Percentiles rank a stretch among this genome's conserved stretches.
phyloP scores from a whole-genome alignment of 2,113 vertebrate genomes.

The Saccopteryx bilineata region DNA sequence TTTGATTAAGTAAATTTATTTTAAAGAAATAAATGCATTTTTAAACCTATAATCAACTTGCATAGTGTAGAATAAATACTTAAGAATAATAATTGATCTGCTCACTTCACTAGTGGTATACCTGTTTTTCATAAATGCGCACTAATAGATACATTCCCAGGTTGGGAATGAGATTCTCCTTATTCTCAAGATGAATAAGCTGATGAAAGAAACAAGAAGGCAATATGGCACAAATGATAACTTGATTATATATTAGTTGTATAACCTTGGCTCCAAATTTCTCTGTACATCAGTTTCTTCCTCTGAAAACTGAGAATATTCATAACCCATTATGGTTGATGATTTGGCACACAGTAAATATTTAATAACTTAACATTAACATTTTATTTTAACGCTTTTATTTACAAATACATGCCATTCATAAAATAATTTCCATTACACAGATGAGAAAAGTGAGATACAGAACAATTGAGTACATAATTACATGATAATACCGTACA shows the following conservation, averaged over 20 bases:
- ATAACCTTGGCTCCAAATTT: not conserved
- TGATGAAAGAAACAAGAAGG: not conserved
- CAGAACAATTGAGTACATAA: not conserved
- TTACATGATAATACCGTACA: not conserved
- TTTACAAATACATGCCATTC: not conserved
- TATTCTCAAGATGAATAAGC: not conserved
- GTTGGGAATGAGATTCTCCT: not conserved
- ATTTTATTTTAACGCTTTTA: not conserved
- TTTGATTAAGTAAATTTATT: not conserved
- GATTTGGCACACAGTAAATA: not conserved
- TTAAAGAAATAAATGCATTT: not conserved
- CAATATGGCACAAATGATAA: not conserved
- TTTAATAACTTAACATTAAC: not conserved
- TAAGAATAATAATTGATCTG: not conserved
- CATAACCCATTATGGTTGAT: not conserved
- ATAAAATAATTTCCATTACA: not conserved
- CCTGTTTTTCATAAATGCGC: not conserved
- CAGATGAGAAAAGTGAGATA: not conserved
- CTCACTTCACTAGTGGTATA: not conserved
- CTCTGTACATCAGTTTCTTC: not conserved
- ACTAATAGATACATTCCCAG: not conserved
- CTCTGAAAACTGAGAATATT: not conserved
- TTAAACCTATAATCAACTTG: not conserved
- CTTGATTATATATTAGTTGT: not conserved
- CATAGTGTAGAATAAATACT: not conserved